Percentiles rank a stretch among this genome's conserved stretches.
Conservation (phyloP, 1,140 invertebrate species). For the Drosophila kepulauana region DNA sequence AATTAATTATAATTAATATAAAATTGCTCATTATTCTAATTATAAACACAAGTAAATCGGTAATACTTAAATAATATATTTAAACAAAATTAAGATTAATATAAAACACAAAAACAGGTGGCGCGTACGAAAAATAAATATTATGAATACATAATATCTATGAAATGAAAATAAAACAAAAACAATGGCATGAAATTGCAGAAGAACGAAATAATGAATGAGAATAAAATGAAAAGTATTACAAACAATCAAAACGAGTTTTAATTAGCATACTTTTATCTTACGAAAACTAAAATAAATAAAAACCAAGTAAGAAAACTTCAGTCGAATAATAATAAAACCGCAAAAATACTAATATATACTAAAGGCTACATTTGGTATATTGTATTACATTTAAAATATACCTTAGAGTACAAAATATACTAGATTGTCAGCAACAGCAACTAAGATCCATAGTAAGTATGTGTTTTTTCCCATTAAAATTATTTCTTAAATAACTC, state of each 20-base stretch:
- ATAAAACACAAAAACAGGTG: conserved; percentile 60
- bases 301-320: no score
- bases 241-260: conserved; percentile 29
- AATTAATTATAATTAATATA: conserved; percentile 75
- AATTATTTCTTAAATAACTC: no score
- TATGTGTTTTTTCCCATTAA: no score
- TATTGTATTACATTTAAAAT: no score
- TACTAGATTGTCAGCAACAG: no score
- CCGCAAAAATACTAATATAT: no score
- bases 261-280: background rate
- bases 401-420: no score
- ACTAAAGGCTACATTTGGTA: no score
- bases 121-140: conserved; percentile 57
- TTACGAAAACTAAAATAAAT: background rate
- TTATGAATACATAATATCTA: conserved; percentile 66
- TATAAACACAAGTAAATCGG: conserved; percentile 71
- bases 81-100: conserved; percentile 67
- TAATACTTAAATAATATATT: conserved; percentile 74
- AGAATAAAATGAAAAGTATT: conserved; percentile 71
- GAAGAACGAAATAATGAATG: conserved; percentile 39
- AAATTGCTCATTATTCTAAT: conserved; percentile 80
- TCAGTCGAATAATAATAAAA: no score
- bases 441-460: no score
- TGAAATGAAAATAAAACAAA: conserved; percentile 36
- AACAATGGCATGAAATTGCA: conserved; percentile 30